phyloP scores from a whole-genome alignment of 2,113 vertebrate genomes.

The Anhinga rufa region DNA sequence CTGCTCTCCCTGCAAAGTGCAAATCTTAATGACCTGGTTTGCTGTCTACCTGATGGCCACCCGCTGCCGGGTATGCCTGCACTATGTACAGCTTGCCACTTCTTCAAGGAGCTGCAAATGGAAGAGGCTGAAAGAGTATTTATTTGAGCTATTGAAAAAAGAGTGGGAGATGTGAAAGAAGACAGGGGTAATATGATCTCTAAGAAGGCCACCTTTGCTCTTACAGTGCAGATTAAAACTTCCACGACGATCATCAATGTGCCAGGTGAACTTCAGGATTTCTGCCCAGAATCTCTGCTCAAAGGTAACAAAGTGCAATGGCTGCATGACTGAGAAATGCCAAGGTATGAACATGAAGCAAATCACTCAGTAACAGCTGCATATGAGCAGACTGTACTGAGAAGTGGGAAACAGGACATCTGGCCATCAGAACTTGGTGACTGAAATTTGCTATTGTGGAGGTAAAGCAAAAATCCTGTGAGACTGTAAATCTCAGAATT shows the following conservation, averaged over 20 bases:
- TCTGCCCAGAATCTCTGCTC: not conserved
- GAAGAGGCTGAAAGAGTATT: not conserved
- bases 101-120: not conserved
- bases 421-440: not conserved
- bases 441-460: not conserved
- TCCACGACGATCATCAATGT: not conserved
- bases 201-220: not conserved
- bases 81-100: not conserved
- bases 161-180: not conserved
- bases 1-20: not conserved
- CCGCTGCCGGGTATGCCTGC: rapidly evolving
- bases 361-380: not conserved
- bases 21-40: not conserved
- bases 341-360: not conserved
- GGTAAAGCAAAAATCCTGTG: not conserved
- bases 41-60: not conserved
- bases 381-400: not conserved
- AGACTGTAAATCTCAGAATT: not conserved
- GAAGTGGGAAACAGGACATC: not conserved
- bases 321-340: not conserved
- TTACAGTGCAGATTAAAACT: not conserved
- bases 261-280: not conserved
- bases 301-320: not conserved
- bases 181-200: not conserved
- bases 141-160: not conserved